Base-by-base conservation (phyloP, 2,797 vertebrate genomes). In the Orientallactaga sibirica region DNA sequence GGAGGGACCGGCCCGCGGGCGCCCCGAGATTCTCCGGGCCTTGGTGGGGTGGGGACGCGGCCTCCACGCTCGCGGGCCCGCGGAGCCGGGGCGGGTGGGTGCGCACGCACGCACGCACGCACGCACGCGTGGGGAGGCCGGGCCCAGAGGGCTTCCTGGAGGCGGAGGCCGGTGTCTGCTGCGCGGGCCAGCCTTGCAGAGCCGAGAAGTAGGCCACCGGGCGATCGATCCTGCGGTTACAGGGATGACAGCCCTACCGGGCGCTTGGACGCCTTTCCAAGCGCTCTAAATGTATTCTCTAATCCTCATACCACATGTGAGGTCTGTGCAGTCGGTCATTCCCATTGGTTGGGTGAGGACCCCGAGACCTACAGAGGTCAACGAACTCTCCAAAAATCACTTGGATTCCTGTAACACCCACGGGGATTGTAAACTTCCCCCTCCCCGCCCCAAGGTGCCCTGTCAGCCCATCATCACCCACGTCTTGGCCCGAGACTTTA, bases 71-170 rank as follows among this genome's bases (percentile, higher is more conserved):
- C 37, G 0, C 0, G 55, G 80, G 71, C 85, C 66, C 24, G 6
- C 0, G 0, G 80, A 16, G n/a, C 20, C 5, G 43, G 29, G 1
- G 75, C 58, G 5, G 5, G 7, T 7, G 8, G 8, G 55, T 3
- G 81, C 58, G 1, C 15, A 67, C 29, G 12, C 81, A 27, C 16
- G 79, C 61, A 37, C 18, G 48, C 61, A 20, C 7, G 62, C 24
- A 5, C 58, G 70, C 29, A 37, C 0, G 37, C 16, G 52, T 18
- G 0, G 24, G 52, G 64, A 14, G 58, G 29, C 37, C 1, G 2
- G 33, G 22, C 6, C 27, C n/a, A 58, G 93, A 76, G 82, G 94
- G 75, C 92, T 88, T 83, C 93, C 82, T n/a, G 96, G 95, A 86
- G 92, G 94, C 48, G 86, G 76, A 29, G 81, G 90, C 43, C 3